Conservation (phyloP, 1,140 invertebrate genomes). For the Drosophila paulistorum region DNA sequence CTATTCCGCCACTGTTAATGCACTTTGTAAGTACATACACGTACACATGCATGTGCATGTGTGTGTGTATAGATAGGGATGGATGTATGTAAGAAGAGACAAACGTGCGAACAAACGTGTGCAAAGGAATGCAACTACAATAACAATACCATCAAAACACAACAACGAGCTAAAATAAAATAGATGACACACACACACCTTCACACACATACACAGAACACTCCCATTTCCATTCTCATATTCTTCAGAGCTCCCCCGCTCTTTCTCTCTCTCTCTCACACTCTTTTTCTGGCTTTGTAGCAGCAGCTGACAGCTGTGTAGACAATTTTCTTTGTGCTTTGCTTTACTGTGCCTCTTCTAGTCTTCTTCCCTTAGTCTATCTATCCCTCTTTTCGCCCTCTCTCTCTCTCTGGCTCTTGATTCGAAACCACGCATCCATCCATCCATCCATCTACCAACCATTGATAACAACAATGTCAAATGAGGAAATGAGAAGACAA, state of each 20-base stretch:
- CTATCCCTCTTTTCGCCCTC: background rate
- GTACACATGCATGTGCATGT: background rate
- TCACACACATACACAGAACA: background rate
- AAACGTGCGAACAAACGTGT: conserved; percentile 49
- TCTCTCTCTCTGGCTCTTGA: no score
- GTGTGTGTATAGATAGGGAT: no score
- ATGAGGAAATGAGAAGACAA: conserved; percentile 52
- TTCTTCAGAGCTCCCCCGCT: background rate
- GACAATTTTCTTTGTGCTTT: conserved; percentile 68
- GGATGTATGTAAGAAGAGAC: conserved; percentile 28
- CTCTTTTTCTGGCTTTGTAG: background rate
- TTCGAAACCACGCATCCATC: background rate
- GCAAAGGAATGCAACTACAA: conserved; percentile 66
- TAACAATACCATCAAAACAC: conserved; percentile 22
- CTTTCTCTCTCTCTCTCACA: background rate
- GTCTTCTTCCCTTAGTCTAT: background rate
- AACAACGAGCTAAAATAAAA: conserved; percentile 35
- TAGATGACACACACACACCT: conserved; percentile 46
- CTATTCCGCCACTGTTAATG: background rate
- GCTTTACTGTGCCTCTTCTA: conserved; percentile 36
- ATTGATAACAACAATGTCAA: conserved; percentile 74
- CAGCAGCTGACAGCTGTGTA: conserved; percentile 73
- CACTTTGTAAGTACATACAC: conserved; percentile 4
- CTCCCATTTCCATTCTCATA: conserved; percentile 10
- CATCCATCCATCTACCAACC: conserved; percentile 5